A percentile compares a stretch with the other conserved stretches of the same genome.
Evolutionary conservation across 2,888 invertebrate genomes (phyloP).

Genomic region (Diaperis boleti): DNA sequence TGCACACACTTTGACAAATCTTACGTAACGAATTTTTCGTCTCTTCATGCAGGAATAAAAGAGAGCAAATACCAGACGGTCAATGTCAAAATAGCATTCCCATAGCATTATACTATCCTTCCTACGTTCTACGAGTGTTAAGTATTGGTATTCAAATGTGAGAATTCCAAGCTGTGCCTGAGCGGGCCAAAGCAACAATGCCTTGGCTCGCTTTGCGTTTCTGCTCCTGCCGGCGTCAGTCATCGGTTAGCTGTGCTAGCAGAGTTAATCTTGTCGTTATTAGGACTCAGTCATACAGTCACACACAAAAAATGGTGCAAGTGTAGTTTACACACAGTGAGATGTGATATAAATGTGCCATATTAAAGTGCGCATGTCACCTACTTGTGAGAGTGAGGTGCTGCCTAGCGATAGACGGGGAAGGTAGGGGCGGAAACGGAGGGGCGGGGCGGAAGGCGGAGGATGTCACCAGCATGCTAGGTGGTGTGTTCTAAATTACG

Average conservation of each 20-base stretch:
- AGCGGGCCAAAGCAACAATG: constrained; percentile 38
- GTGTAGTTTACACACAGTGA: constrained; percentile 64
- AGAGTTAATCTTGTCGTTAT: constrained; percentile 25
- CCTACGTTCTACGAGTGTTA: constrained; percentile 39
- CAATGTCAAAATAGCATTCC: constrained; percentile 37
- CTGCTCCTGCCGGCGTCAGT: constrained; percentile 19
- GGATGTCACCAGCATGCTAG: constrained; percentile 57
- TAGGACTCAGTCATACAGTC: constrained; percentile 59
- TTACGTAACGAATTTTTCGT: constrained; percentile 21
- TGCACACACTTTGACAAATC: constrained; percentile 46
- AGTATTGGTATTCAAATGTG: constrained; percentile 83
- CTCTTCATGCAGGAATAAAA: constrained; percentile 36
- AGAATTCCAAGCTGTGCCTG: constrained; percentile 54
- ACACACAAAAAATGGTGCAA: constrained; percentile 66
- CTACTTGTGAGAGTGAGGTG: constrained; percentile 65
- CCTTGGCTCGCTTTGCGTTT: constrained; percentile 35
- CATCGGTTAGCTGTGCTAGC: constrained; percentile 12
- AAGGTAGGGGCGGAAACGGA: constrained; percentile 32
- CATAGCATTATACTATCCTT: constrained; percentile 36
- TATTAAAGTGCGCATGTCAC: constrained; percentile 67
- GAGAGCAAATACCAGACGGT: constrained; percentile 29
- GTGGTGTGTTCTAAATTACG: constrained; percentile 60
- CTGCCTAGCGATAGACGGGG: constrained; percentile 60
- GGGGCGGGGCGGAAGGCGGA: neutral
- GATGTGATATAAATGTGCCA: constrained; percentile 64